These are phyloP conservation scores for Semnopithecus entellus DNA, from an alignment of 2,113 vertebrate genomes.

Conservation along the genomic window DNA sequence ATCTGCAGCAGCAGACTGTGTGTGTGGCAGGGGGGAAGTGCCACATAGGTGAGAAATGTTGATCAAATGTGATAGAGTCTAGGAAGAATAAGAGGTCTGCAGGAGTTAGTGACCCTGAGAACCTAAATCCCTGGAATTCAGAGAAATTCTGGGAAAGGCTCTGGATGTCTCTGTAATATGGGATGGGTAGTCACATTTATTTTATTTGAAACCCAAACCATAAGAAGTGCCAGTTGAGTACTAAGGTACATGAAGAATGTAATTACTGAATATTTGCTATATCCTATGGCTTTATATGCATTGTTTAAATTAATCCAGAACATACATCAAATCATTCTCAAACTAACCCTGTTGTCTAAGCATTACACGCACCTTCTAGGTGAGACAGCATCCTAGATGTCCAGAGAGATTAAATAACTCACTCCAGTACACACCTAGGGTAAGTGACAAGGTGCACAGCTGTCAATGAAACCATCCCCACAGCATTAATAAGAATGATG, in stretches of 20 bases:
- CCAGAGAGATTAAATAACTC: not conserved
- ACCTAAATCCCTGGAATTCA: not conserved
- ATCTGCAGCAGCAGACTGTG: not conserved
- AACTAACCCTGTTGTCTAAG: not conserved
- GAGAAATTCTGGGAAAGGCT: not conserved
- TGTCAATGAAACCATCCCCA: not conserved
- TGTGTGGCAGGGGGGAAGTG: not conserved
- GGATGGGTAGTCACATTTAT: not conserved
- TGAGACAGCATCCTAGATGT: not conserved
- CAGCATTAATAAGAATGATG: not conserved
- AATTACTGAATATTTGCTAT: not conserved
- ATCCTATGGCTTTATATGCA: not conserved
- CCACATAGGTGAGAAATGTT: not conserved
- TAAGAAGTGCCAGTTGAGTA: not conserved
- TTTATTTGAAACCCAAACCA: not conserved
- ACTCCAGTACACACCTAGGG: too few species aligned
- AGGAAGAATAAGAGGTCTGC: not conserved
- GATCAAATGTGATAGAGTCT: not conserved
- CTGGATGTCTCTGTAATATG: not conserved
- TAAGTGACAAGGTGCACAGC: not conserved
- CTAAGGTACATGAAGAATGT: not conserved
- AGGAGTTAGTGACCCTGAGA: not conserved
- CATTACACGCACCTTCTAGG: not conserved
- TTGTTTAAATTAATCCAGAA: not conserved
- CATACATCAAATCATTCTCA: not conserved